Evolutionary conservation across 1,140 invertebrate species (phyloP), one percentile per base, ranked within the genome.

Genomic region (Copidosoma floridanum): DNA sequence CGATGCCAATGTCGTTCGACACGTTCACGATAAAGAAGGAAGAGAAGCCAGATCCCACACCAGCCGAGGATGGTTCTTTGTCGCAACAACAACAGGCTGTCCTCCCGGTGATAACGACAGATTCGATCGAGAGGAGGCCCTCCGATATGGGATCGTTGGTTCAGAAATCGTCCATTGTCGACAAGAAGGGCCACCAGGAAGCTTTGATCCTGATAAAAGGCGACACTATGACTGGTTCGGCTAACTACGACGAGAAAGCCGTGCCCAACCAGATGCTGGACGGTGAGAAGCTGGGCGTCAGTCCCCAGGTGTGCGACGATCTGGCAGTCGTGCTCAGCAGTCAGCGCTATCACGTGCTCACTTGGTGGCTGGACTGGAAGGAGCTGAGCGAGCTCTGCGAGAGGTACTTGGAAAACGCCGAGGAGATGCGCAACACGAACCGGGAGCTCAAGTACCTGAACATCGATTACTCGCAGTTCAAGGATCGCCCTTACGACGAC

Each of bases 381-480:
- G 82, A 86, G 57, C 71, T 88, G 27, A 82, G 82, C 44, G 70
- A 70, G 21, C 65, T 85, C 8, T 88, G 86, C 72, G 80, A 84
- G 46, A 79, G 81, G 37, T 88, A 87, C 67, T 65, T 87, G 14
- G 78, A 83, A 14, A 82, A 86, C 60, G 80, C 82, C 0, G 82
- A 86, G 52, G 79, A 82, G 24, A 83, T 85, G 66, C 79, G 84
- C 20, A 85, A 83, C 61, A 79, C 81, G 14, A 83, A 83, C 47
- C 85, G 84, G 35, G 84, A 85, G 60, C 69, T 87, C 4, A 87
- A 87, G 67, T 87, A 83, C 69, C 68, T 87, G 0, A 85, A 87
- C 57, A 85, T 87, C 50, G 85, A 87, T 71, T 87, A 87, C 64
- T 84, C 82, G 27, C 83, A 84, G 63, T 87, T 86, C 65, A 82